Evolutionary conservation across 2,888 invertebrate genomes (phyloP).

Genomic region (Heliconius sara): DNA sequence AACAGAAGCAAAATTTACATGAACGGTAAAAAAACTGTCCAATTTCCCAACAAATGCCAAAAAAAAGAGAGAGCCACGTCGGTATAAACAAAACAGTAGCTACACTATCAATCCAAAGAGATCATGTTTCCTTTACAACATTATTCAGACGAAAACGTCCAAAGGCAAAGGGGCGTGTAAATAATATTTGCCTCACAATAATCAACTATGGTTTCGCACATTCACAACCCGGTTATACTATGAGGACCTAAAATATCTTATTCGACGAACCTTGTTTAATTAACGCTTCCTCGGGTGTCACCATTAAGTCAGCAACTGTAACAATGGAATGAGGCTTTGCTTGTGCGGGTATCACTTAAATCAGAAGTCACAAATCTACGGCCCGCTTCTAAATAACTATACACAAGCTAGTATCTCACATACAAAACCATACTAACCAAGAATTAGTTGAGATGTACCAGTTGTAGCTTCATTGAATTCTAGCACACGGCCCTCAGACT

Average conservation of each 20-base stretch:
- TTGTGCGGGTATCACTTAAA: conserved; percentile 57
- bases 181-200: conserved; percentile 30
- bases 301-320: conserved; percentile 69
- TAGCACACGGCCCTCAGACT: neutral
- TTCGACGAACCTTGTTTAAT: conserved; percentile 72
- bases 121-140: conserved; percentile 12
- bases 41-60: neutral
- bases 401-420: neutral
- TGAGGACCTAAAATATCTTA: conserved; percentile 64
- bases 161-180: conserved; percentile 27
- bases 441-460: neutral
- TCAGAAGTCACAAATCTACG: conserved; percentile 3
- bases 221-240: conserved; percentile 42
- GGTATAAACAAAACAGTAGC: neutral
- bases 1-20: neutral
- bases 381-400: conserved; percentile 5
- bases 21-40: neutral
- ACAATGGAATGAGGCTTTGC: conserved; percentile 67
- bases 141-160: conserved; percentile 12
- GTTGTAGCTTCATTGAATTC: neutral
- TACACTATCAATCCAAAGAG: conserved; percentile 3
- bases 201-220: conserved; percentile 39
- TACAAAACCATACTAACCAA: neutral
- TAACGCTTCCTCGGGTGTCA: conserved; percentile 79
- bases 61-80: neutral